Base-by-base conservation (phyloP, 2,888 invertebrate species). In the Phortica okadai region DNA sequence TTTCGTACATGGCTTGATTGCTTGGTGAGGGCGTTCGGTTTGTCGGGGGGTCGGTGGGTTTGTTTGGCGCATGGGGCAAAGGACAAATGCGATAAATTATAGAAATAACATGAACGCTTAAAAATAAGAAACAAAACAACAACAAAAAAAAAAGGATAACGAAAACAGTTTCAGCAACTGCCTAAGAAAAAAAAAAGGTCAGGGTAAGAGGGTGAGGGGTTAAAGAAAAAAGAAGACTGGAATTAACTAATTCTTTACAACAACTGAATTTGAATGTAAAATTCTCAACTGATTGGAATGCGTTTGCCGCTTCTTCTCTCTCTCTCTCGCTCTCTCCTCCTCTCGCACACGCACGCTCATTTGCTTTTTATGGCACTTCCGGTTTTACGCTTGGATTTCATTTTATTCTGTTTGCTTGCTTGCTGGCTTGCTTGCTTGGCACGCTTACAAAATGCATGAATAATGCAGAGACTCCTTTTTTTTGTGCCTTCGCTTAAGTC, bases 61-160 rank as follows among this genome's bases (percentile, higher is more conserved):
- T 6, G 8, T 33, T 58, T 7, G 8, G 16, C n/a, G 58, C 16
- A 11, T 58, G 6, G 16, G 64, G 50, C 50, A 50, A 50, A 50
- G 50, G 50, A 50, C 50, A 50, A 50, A 50, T 83, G 79, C 80
- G 74, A 80, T 82, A 83, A 86, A 87, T 82, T 85, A 79, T 75
- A 78, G 78, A 74, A 83, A 82, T 82, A 76, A 83, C 75, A 69
- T 66, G 59, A 74, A 80, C 75, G 79, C 73, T 77, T 76, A 78
- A 80, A 76, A 79, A 80, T 76, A 79, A 76, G 62, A 72, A 72
- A 69, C 76, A 62, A 25, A 67, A 64, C 10, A 6, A 62, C 6
- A 62, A 42, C 72, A 72, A 76, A 67, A 50, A 70, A 74, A 33
- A 58, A 21, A 78, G 74, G 56, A 44, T 42, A n/a, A 10, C 10